Evolutionary conservation across 1,140 invertebrate genomes (phyloP).

Genomic region (Choristoneura fumiferana): DNA sequence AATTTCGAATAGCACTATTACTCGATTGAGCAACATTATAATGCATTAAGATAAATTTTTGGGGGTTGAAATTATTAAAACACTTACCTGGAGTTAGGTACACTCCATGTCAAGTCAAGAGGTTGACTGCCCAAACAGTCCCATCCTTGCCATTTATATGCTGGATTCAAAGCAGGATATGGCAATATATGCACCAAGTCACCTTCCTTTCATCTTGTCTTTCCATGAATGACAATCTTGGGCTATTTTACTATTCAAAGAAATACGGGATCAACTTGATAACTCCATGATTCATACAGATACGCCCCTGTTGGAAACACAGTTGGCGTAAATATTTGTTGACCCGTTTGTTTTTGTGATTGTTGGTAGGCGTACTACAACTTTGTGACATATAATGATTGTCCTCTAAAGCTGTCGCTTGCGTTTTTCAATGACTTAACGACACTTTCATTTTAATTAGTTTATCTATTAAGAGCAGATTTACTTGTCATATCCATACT

Average conservation of each 20-base stretch:
- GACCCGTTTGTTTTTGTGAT: background rate
- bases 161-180: constrained; percentile 40
- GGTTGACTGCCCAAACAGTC: constrained; percentile 26
- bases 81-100: constrained; percentile 1
- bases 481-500: too few species aligned
- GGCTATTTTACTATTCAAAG: constrained; percentile 62
- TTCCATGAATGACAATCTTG: constrained; percentile 70
- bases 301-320: too few species aligned
- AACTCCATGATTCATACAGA: constrained; percentile 22
- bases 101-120: constrained; percentile 18
- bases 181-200: constrained; percentile 28
- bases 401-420: too few species aligned
- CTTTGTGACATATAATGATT: too few species aligned
- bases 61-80: too few species aligned
- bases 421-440: too few species aligned
- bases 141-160: constrained; percentile 44
- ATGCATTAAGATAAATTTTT: too few species aligned
- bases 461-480: too few species aligned
- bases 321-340: background rate
- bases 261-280: constrained; percentile 44
- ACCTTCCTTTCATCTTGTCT: constrained; percentile 49
- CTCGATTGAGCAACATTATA: too few species aligned
- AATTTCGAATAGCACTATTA: too few species aligned
- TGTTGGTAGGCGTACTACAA: background rate
- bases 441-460: too few species aligned